Base-by-base conservation (phyloP, 2,113 vertebrate genomes). In the Lampris megalopsis region DNA sequence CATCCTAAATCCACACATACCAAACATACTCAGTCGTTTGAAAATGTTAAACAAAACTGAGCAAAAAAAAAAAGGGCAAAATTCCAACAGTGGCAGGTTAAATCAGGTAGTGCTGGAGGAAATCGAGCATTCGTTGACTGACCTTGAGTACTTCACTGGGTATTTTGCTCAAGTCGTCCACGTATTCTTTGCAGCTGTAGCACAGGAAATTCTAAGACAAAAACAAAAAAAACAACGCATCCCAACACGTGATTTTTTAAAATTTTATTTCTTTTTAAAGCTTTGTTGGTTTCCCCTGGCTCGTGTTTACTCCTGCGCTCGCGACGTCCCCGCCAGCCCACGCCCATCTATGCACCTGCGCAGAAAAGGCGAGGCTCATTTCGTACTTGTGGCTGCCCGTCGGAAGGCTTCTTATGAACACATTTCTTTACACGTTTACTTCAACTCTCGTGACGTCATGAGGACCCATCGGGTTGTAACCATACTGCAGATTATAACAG, bases 171-270 rank as follows among this genome's bases (percentile, higher is more conserved):
- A 98, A 91, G 84, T 98, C 97, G 63, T 98, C 97, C 59, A 98
- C 96, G 35, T 99, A 98, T 80, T 98, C 97, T 88, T 97, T 97
- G 86, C 96, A 97, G 69, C 92, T 89, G 81, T 97, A 98, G 90
- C 97, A 98, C 79, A 99, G 91, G 89, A 99, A 99, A 87, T 96
- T 95, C 97, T 98, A 24, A 24, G 24, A 24, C 24, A 24, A 24
- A 24, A 24, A 24, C 24, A 24, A 24, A 24, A 24, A 24, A 24
- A 24, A 24, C 24, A 24, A 24, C 24, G 24, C 24, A 24, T 24
- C 24, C 24, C 24, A 24, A 24, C 24, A 24, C 24, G 24, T 24
- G 24, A 24, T 24, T 24, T 24, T 24, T 24, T 0, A 24, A 24
- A 24, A 24, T 24, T 24, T 24, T 24, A 24, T 24, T 24, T 24